These are phyloP conservation scores for Solen grandis DNA, from an alignment of 1,140 invertebrate genomes.

Conservation along the genomic window DNA sequence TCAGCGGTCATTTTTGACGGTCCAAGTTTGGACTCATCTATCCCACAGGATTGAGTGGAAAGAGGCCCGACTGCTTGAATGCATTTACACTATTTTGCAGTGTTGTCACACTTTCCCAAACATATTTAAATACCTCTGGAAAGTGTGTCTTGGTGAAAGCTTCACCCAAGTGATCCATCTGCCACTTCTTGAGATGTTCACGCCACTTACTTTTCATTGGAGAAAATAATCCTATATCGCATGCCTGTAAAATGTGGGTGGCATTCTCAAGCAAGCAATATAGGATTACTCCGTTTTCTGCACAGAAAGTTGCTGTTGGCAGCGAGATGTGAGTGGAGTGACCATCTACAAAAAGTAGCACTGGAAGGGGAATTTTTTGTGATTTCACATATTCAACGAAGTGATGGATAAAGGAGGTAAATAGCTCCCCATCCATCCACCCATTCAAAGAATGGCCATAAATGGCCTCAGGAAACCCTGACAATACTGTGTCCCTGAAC, in stretches of 20 bases:
- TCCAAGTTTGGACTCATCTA: conserved; percentile 7
- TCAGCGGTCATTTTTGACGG: background rate
- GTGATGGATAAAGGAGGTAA: background rate
- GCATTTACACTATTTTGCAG: background rate
- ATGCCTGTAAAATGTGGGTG: conserved; percentile 5
- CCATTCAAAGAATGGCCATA: background rate
- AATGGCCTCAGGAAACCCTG: conserved; percentile 3
- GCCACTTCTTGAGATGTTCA: background rate
- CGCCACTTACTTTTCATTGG: conserved; percentile 8
- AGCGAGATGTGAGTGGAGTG: conserved; percentile 20
- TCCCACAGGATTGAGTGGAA: background rate
- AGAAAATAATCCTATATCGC: conserved; percentile 11
- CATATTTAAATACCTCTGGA: conserved; percentile 8
- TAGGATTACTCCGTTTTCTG: background rate
- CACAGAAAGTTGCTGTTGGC: conserved; percentile 9
- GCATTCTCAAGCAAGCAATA: conserved; percentile 1
- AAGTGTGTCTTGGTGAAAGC: conserved; percentile 8
- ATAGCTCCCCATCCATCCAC: conserved; percentile 11
- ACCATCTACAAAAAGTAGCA: background rate
- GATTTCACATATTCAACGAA: background rate
- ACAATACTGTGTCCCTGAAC: background rate
- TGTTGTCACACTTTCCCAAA: conserved; percentile 1
- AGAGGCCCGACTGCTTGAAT: conserved; percentile 5
- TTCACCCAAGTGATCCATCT: conserved; percentile 16
- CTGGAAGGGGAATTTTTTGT: background rate